phyloP scores from a whole-genome alignment of 1,140 invertebrate genomes.

The Leguminivora glycinivorella region DNA sequence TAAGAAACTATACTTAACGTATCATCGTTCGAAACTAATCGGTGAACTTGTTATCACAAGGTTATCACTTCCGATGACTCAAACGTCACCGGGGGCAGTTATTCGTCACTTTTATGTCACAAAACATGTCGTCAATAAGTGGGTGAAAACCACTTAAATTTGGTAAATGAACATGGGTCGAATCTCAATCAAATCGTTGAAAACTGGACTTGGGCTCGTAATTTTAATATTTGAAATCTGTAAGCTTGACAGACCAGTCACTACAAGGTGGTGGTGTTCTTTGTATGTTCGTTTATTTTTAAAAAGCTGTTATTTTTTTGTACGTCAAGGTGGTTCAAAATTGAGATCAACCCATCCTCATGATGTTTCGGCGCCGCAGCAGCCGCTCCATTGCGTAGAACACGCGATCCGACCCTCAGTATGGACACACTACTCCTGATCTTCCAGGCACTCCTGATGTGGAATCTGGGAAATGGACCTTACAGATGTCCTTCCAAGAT shows the following conservation, averaged over 20 bases:
- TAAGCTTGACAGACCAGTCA: background rate
- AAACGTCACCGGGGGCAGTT: slow-evolving; percentile 10
- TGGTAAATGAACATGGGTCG: background rate
- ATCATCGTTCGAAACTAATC: slow-evolving; percentile 36
- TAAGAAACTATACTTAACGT: slow-evolving; percentile 55
- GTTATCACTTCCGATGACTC: slow-evolving; percentile 53
- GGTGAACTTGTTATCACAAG: slow-evolving; percentile 64
- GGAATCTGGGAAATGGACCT: slow-evolving; percentile 67
- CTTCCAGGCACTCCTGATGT: slow-evolving; percentile 54
- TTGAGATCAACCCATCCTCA: slow-evolving; percentile 70
- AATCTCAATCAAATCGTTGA: slow-evolving; percentile 10
- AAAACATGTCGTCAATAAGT: background rate
- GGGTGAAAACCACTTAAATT: background rate
- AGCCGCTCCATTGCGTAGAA: slow-evolving; percentile 75
- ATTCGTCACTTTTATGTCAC: background rate
- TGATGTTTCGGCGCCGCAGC: slow-evolving; percentile 69
- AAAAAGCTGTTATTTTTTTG: background rate
- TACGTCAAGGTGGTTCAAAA: slow-evolving; percentile 29
- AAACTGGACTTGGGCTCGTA: background rate
- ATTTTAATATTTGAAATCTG: background rate
- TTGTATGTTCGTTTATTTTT: background rate
- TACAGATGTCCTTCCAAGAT: slow-evolving; percentile 73
- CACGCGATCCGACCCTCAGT: slow-evolving; percentile 76
- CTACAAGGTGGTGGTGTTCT: background rate
- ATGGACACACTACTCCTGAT: slow-evolving; percentile 67